These are phyloP conservation scores for Melanotaenia parkinsoni DNA, from an alignment of 2,797 vertebrate genomes.

Conservation along the genomic window DNA sequence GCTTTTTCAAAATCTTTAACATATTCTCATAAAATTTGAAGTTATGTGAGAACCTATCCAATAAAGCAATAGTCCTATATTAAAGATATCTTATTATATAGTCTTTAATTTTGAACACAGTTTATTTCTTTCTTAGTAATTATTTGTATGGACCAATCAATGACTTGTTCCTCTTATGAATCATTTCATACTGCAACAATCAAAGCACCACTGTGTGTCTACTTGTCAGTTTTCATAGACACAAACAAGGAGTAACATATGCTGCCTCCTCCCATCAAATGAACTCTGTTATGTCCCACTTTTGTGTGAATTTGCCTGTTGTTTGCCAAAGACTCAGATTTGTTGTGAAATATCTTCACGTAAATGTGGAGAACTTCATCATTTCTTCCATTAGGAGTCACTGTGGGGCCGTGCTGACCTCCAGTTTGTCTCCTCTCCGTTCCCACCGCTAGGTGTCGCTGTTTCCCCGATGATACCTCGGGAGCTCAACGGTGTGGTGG, in stretches of 20 bases:
- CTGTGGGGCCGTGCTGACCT: constrained; percentile 17
- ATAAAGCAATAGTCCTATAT: too few relatives aligned
- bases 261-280: not conserved
- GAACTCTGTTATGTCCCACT: not conserved
- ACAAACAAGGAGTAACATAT: not conserved
- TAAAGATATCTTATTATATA: too few relatives aligned
- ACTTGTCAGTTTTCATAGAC: not conserved
- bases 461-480: constrained; percentile 42
- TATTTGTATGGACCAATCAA: too few relatives aligned
- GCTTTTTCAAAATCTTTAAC: too few relatives aligned
- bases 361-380: not conserved
- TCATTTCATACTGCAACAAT: too few relatives aligned
- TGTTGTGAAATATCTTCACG: not conserved
- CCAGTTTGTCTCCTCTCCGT: not conserved
- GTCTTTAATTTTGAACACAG: too few relatives aligned
- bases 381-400: constrained; percentile 45
- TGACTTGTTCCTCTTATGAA: too few relatives aligned
- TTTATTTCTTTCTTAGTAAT: too few relatives aligned
- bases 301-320: not conserved
- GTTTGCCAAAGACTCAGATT: not conserved
- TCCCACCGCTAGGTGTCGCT: constrained; percentile 46
- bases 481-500: constrained; percentile 59
- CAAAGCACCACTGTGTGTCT: too few relatives aligned
- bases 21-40: too few relatives aligned
- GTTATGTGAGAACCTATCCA: too few relatives aligned